Conservation (phyloP, 2,888 invertebrate genomes). For the Diarsia dahlii region DNA sequence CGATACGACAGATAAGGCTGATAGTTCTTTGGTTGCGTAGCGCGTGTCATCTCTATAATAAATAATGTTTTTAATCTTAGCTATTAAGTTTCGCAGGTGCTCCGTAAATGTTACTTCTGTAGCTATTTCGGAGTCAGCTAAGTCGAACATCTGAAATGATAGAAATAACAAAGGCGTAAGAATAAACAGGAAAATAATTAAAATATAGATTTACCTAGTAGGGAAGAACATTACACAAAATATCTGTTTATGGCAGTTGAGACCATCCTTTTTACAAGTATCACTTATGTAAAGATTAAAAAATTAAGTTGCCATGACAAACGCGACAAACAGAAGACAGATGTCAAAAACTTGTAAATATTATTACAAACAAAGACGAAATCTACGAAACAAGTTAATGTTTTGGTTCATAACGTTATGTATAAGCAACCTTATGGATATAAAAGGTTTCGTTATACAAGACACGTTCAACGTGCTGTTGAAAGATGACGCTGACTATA, state of each 20-base stretch:
- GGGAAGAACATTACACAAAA: not conserved
- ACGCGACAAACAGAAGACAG: conserved; percentile 3
- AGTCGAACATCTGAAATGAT: conserved; percentile 92
- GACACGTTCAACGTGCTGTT: conserved; percentile 67
- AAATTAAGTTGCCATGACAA: conserved; percentile 14
- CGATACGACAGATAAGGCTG: conserved; percentile 90
- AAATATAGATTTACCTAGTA: not conserved
- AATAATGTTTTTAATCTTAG: conserved; percentile 88
- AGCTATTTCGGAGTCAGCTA: conserved; percentile 92
- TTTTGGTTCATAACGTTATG: conserved; percentile 57
- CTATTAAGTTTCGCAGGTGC: conserved; percentile 90
- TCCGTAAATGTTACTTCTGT: conserved; percentile 93
- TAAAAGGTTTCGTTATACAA: conserved; percentile 57
- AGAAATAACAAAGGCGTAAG: conserved; percentile 4
- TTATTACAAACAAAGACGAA: conserved; percentile 11
- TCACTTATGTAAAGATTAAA: not conserved
- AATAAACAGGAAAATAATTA: not conserved
- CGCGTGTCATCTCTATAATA: conserved; percentile 85
- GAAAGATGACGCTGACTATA: conserved; percentile 71
- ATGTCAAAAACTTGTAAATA: conserved; percentile 27
- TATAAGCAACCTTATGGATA: conserved; percentile 49
- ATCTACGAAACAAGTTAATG: conserved; percentile 40
- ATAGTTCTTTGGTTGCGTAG: conserved; percentile 89
- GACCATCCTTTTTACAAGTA: not conserved
- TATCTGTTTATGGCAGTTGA: not conserved